phyloP scores from a whole-genome alignment of 2,797 vertebrate species.

The Scolopax bukidnonensis region DNA sequence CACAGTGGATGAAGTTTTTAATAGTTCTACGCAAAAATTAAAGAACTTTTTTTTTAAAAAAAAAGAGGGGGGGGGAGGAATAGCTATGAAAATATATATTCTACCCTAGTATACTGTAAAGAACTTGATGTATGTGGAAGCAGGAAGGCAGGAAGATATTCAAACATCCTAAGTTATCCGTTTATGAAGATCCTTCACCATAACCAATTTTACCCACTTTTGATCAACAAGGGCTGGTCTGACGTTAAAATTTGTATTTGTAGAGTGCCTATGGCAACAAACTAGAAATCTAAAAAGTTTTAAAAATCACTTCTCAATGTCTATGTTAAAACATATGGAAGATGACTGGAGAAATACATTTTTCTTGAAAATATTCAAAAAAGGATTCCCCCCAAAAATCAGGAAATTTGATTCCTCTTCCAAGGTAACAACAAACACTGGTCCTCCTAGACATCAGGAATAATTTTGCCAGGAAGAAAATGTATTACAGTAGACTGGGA shows the following conservation, averaged over 20 bases:
- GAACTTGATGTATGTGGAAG: background rate
- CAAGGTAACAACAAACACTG: background rate
- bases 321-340: background rate
- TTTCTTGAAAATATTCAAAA: background rate
- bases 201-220: background rate
- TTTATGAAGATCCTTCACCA: background rate
- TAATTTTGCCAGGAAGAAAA: background rate
- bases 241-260: background rate
- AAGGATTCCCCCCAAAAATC: background rate
- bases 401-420: background rate
- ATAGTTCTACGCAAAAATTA: background rate
- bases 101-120: background rate
- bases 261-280: background rate
- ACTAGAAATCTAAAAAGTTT: background rate
- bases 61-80: rapidly evolving
- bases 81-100: background rate
- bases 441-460: background rate
- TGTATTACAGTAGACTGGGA: background rate
- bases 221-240: background rate
- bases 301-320: background rate
- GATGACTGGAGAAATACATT: background rate
- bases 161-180: background rate
- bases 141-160: background rate
- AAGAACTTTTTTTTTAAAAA: background rate
- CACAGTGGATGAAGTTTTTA: background rate